Evolutionary conservation across 2,113 vertebrate genomes (phyloP).

Genomic region (Leucosticte australis): DNA sequence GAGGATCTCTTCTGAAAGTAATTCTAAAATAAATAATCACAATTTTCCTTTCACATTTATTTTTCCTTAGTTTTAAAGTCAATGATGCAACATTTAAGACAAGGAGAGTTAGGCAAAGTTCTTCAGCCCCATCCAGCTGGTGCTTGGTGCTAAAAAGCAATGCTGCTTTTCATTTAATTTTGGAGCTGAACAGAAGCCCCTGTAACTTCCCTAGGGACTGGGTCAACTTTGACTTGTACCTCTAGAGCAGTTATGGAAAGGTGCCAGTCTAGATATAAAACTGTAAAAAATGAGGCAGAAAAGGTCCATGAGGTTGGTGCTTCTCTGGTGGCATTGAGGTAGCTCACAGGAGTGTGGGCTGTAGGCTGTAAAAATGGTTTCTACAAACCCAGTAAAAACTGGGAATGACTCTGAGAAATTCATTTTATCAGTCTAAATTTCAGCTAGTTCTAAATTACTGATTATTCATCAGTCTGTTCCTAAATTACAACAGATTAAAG

Average conservation of each 20-base stretch:
- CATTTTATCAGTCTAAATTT: background rate
- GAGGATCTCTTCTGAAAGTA: background rate
- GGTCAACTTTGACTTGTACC: background rate
- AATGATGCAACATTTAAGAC: background rate
- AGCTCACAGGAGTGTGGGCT: background rate
- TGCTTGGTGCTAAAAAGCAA: background rate
- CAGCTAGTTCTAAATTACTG: background rate
- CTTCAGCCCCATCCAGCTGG: background rate
- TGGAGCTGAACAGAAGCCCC: background rate
- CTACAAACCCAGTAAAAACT: background rate
- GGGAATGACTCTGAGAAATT: background rate
- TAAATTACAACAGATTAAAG: background rate
- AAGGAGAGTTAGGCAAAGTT: background rate
- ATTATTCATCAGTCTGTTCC: background rate
- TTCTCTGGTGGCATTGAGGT: background rate
- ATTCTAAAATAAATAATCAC: background rate
- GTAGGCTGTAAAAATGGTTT: background rate
- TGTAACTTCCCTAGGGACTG: background rate
- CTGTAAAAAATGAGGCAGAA: background rate
- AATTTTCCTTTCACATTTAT: background rate
- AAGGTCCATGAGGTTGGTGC: rapidly evolving
- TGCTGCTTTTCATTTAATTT: background rate
- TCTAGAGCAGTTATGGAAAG: background rate
- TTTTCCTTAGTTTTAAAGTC: background rate
- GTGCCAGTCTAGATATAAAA: background rate